Conservation (phyloP, 2,797 vertebrate genomes). For the Austrolebias charrua region DNA sequence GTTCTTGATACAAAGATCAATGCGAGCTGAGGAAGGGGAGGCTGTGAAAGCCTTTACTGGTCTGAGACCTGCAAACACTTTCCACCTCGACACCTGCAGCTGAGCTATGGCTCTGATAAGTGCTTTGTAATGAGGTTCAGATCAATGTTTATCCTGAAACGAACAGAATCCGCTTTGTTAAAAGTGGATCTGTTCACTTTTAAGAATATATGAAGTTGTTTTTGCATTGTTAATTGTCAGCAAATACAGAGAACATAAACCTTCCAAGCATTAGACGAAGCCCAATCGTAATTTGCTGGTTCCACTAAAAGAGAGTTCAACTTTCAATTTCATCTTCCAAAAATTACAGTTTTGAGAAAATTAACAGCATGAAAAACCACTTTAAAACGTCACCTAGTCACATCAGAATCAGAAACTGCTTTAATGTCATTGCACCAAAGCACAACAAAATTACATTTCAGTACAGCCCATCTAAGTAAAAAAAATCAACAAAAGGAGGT, state of each 20-base stretch:
- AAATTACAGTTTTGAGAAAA: too few relatives aligned
- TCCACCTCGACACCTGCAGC: slow-evolving; percentile 13
- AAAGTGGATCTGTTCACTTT: background rate
- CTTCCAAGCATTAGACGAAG: too few relatives aligned
- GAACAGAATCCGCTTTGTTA: slow-evolving; percentile 2
- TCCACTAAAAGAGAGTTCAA: too few relatives aligned
- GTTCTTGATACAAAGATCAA: slow-evolving; percentile 51
- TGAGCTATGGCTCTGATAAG: slow-evolving; percentile 9
- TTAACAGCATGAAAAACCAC: too few relatives aligned
- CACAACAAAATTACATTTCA: too few relatives aligned
- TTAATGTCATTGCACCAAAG: too few relatives aligned
- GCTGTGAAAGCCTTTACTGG: slow-evolving; percentile 21
- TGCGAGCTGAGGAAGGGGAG: slow-evolving; percentile 7
- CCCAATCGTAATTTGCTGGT: too few relatives aligned
- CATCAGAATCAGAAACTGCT: too few relatives aligned
- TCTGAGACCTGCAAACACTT: slow-evolving; percentile 18
- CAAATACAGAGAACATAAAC: background rate
- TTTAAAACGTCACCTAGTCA: too few relatives aligned
- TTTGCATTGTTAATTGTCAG: background rate
- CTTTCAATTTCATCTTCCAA: too few relatives aligned
- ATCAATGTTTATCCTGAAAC: background rate
- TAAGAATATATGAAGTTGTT: background rate
- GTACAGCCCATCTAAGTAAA: too few relatives aligned
- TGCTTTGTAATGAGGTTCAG: background rate
- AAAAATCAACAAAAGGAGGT: too few relatives aligned